Conservation (phyloP, 2,797 vertebrate species). For the Astyanax mexicanus region DNA sequence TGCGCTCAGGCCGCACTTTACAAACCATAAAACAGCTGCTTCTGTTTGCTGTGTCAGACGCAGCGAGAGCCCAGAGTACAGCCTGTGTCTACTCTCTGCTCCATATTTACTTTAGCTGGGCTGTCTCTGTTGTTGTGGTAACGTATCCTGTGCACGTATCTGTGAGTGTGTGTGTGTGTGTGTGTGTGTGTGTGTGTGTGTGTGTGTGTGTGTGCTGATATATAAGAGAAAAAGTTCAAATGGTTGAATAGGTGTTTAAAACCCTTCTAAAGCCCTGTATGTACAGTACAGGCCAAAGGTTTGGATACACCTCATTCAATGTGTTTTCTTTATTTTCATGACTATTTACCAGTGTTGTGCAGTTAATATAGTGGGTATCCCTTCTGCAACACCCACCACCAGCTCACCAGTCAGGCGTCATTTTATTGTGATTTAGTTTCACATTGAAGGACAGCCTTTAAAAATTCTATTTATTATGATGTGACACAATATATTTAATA, state of each 20-base stretch:
- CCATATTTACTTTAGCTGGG: slow-evolving; percentile 74
- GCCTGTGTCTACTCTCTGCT: slow-evolving; percentile 58
- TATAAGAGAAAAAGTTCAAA: slow-evolving; percentile 59
- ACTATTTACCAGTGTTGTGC: no score
- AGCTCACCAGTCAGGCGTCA: no score
- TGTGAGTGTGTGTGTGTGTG: slow-evolving; percentile 51
- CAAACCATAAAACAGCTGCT: slow-evolving; percentile 49
- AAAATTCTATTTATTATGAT: no score
- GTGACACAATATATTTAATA: no score
- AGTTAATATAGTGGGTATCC: no score
- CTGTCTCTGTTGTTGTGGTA: slow-evolving; percentile 74
- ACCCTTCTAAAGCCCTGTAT: slow-evolving; percentile 16
- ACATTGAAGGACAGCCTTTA: no score
- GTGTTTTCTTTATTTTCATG: no score
- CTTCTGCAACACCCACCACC: no score
- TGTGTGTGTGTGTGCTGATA: slow-evolving; percentile 61
- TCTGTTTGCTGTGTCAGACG: slow-evolving; percentile 53
- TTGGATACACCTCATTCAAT: no score
- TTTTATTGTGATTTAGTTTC: no score
- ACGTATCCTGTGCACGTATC: slow-evolving; percentile 70
- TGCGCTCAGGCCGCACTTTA: slow-evolving; percentile 19
- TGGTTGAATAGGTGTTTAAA: slow-evolving; percentile 45
- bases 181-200: slow-evolving; percentile 62
- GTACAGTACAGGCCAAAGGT: no score
- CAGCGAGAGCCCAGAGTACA: slow-evolving; percentile 41